Base-by-base conservation (phyloP, 2,797 vertebrate genomes). In the Chloroceryle inda region DNA sequence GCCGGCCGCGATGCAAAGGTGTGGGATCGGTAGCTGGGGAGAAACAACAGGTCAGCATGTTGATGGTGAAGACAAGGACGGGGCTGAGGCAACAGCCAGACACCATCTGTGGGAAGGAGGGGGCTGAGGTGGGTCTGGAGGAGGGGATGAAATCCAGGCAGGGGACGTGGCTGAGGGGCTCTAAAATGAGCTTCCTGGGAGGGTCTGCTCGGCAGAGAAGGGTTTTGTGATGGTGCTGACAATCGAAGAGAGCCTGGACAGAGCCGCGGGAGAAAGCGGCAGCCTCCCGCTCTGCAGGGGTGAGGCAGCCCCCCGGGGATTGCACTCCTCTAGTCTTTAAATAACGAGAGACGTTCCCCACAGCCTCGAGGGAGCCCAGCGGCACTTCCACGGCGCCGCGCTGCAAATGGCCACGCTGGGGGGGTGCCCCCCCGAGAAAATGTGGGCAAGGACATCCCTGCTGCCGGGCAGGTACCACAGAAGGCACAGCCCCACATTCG, bases 371-470 rank as follows among this genome's bases (percentile, higher is more conserved):
- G 35, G 18, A n/a, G 66, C 53, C 22, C 13, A 63, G 50, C 1
- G 0, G 29, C 47, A 4, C 33, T n/a, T 35, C 23, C 26, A 9
- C 6, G 2, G 33, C 0, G 1, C 52, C 3, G 3, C 38, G 6
- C 22, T 19, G 40, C 24, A 4, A 45, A 59, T 4, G 17, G 44
- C 62, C 37, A 7, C 1, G 5, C 66, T 37, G 64, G 20, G 56
- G 33, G 68, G 44, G 35, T 35, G 35, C 17, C 26, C 10, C 13
- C 3, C 58, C 26, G 9, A 45, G 27, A 42, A 63, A 14, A 56
- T 2, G 1, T 4, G 33, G 47, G 66, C 37, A 58, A 1, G 0
- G 33, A 2, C 10, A 27, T 45, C 11, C 26, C 44, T 6, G 5
- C 63, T 73, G 63, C 58, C 62, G n/a, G 33, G 24, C 7, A 0